Base-by-base conservation (phyloP, 2,888 invertebrate genomes). In the Drosophila hamatofila region DNA sequence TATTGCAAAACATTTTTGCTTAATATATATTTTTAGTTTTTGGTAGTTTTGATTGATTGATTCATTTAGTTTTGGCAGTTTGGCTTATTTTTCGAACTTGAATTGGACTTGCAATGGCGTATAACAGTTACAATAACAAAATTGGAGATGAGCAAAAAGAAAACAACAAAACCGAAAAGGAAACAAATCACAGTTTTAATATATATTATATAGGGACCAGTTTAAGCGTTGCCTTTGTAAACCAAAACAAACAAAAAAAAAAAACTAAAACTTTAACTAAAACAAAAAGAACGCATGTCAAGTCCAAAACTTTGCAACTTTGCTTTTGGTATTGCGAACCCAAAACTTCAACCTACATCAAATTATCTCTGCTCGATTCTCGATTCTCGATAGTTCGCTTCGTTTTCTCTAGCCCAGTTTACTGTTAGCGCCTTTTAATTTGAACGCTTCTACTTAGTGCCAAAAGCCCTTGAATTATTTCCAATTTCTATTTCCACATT, bases 151-250 rank as follows among this genome's bases (percentile, higher is more conserved):
- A 44, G 14, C 14, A 14, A 42, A 41, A 18, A n/a, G 3, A 37
- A n/a, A 16, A 37, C 8, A 8, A 30, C 0, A 35, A n/a, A 8
- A n/a, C 37, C 37, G 8, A 41, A 41, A 9, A 41, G 11, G 5
- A 18, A 42, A 42, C 12, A 48, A 37, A 56, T 48, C 74, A 63
- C 75, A 63, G 69, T 25, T 65, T 49, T 54, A 54, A 72, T 52
- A 44, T 55, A 44, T 16, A 49, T 71, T 67, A 69, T 79, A 82
- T 75, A 81, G 84, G 84, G 84, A 89, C 84, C 84, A 85, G 84
- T 77, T 87, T 74, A 81, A 87, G 75, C 84, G 81, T 80, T 89
- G 87, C 72, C 80, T 87, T 84, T 37, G n/a, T 30, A 18, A 49
- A 33, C 7, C 49, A 33, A 48, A 30, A 30, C 16, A 1, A 44